These are phyloP conservation scores for Xiphorhynchus elegans DNA, from an alignment of 2,113 vertebrate species.

Conservation along the genomic window DNA sequence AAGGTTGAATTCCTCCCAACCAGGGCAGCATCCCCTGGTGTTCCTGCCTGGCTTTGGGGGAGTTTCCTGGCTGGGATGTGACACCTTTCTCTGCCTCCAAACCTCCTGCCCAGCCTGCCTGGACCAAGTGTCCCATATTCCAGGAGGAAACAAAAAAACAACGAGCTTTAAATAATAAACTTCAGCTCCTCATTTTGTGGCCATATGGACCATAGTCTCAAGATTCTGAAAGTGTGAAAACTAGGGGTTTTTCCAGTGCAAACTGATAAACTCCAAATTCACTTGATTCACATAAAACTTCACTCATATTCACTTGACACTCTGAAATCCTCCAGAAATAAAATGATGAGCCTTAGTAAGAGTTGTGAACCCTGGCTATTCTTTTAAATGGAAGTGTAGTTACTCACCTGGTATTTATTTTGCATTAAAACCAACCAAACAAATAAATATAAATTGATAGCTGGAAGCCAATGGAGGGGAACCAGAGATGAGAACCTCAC, in stretches of 20 bases:
- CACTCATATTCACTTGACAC: neutral
- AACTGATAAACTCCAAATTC: neutral
- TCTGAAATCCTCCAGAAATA: neutral
- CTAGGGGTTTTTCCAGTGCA: neutral
- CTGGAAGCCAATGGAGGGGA: neutral
- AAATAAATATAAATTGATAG: neutral
- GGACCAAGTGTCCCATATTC: neutral
- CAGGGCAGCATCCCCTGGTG: neutral
- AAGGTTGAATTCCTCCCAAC: neutral
- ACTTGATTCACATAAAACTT: neutral
- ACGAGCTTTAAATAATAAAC: neutral
- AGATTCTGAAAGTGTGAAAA: neutral
- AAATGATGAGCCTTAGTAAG: neutral
- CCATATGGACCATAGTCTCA: neutral
- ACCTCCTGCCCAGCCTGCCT: neutral
- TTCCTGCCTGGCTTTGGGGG: neutral
- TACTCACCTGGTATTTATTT: neutral
- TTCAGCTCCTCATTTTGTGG: neutral
- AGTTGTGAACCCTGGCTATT: neutral
- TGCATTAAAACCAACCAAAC: neutral
- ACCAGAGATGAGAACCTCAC: neutral
- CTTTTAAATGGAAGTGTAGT: neutral
- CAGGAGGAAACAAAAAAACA: neutral
- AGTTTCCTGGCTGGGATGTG: neutral
- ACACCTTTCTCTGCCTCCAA: neutral